These are phyloP conservation scores for Trachymyrmex septentrionalis DNA, from an alignment of 1,140 invertebrate genomes.

Conservation along the genomic window DNA sequence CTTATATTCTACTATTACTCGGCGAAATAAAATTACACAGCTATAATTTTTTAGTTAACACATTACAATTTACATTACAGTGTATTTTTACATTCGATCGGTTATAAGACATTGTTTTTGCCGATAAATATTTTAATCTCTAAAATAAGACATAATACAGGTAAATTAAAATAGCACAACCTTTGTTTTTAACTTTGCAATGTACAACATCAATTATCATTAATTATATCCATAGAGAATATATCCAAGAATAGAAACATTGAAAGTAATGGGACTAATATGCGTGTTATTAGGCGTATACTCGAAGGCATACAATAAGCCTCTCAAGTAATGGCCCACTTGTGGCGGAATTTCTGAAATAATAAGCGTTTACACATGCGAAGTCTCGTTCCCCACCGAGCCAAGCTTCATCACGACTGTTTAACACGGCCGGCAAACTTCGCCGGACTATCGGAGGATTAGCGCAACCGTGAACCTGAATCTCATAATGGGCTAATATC, in stretches of 20 bases:
- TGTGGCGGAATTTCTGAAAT: slow-evolving; percentile 29
- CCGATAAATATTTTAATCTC: background rate
- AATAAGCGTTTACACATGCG: slow-evolving; percentile 51
- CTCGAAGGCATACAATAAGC: slow-evolving; percentile 12
- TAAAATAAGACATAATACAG: background rate
- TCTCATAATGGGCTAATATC: slow-evolving; percentile 68
- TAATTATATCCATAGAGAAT: background rate
- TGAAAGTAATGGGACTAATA: background rate
- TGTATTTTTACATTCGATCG: background rate
- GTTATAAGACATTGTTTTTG: background rate
- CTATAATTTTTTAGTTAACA: background rate
- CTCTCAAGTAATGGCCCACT: background rate
- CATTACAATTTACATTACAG: background rate
- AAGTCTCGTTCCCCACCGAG: background rate
- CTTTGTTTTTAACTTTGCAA: background rate
- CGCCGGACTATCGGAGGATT: slow-evolving; percentile 45
- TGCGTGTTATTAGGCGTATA: background rate
- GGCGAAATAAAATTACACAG: background rate
- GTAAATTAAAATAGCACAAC: background rate
- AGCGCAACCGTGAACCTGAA: slow-evolving; percentile 44
- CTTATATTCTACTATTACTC: background rate
- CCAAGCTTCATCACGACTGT: slow-evolving; percentile 34
- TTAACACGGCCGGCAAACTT: slow-evolving; percentile 41
- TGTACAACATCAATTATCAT: background rate
- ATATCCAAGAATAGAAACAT: background rate